These are phyloP conservation scores for Epicauta chinensis DNA, from an alignment of 1,140 invertebrate genomes.

Conservation along the genomic window DNA sequence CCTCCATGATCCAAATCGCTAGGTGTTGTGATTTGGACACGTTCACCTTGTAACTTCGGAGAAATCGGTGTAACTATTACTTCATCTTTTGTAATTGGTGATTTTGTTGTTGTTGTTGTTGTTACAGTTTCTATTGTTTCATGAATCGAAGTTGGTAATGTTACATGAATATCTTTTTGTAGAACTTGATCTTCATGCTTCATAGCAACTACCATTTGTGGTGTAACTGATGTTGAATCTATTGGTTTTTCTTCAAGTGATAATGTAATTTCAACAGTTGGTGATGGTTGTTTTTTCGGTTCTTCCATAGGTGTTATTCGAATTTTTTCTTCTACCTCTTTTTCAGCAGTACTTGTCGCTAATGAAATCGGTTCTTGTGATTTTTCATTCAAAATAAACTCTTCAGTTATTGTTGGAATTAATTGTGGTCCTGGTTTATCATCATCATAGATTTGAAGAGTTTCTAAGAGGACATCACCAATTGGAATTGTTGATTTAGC, in stretches of 20 bases:
- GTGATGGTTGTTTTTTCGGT: conserved; percentile 18
- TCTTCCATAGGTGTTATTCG: conserved; percentile 1
- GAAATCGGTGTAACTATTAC: conserved; percentile 27
- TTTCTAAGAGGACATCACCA: background rate
- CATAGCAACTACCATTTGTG: conserved; percentile 31
- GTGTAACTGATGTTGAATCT: conserved; percentile 21
- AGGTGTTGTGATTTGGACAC: conserved; percentile 35
- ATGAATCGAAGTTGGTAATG: conserved; percentile 24
- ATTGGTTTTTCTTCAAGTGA: conserved; percentile 37
- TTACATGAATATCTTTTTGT: conserved; percentile 33
- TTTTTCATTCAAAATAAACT: background rate
- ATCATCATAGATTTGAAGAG: background rate
- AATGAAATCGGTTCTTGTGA: conserved; percentile 5
- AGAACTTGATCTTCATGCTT: conserved; percentile 33
- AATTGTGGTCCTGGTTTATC: no score
- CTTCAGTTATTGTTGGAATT: no score
- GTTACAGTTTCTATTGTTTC: conserved; percentile 7
- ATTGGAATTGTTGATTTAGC: background rate
- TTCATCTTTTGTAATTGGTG: conserved; percentile 5
- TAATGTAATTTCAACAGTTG: conserved; percentile 37
- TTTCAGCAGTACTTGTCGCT: conserved; percentile 16
- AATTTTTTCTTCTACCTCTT: conserved; percentile 9
- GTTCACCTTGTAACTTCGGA: conserved; percentile 36
- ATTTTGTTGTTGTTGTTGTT: conserved; percentile 7
- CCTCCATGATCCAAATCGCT: conserved; percentile 43